A percentile compares a stretch with the other conserved stretches of the same genome.
Evolutionary conservation across 2,113 vertebrate species (phyloP).

Genomic region (Dipodomys merriami): DNA sequence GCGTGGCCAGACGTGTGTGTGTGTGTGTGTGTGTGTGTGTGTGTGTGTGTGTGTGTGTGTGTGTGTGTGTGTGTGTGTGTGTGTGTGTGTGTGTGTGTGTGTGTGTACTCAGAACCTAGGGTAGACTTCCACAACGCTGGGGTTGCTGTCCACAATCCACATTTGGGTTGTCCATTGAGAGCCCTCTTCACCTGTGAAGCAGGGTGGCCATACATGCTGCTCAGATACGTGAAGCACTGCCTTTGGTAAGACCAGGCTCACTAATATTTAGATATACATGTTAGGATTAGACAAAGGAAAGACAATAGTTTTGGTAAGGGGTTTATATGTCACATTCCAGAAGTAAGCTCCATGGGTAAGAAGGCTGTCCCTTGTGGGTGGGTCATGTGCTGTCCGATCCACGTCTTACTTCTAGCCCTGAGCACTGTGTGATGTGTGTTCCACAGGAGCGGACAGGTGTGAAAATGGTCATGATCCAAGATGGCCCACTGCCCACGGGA

Average conservation of each 20-base stretch:
- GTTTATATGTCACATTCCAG: rapidly evolving
- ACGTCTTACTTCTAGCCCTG: background rate
- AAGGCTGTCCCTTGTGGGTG: background rate
- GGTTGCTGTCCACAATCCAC: background rate
- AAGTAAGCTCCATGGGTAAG: background rate
- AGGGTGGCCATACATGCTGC: background rate
- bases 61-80: too few relatives aligned
- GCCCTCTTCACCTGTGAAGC: rapidly evolving
- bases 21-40: too few relatives aligned
- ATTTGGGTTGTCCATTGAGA: too few relatives aligned
- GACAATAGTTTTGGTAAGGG: too few relatives aligned
- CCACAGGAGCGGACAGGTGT: conserved; percentile 97
- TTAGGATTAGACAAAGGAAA: too few relatives aligned
- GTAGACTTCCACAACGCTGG: background rate
- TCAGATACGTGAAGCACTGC: too few relatives aligned
- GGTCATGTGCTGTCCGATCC: background rate
- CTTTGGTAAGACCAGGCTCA: too few relatives aligned
- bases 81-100: too few relatives aligned
- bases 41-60: too few relatives aligned
- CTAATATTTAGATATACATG: background rate
- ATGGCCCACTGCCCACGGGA: conserved; percentile 96
- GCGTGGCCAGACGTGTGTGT: too few relatives aligned
- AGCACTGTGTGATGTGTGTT: conserved; percentile 68
- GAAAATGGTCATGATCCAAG: conserved; percentile 99
- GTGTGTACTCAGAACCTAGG: too few relatives aligned